Evolutionary conservation across 2,113 vertebrate species (phyloP), one percentile per base, ranked within the genome.

Genomic region (Orthonyx spaldingii): DNA sequence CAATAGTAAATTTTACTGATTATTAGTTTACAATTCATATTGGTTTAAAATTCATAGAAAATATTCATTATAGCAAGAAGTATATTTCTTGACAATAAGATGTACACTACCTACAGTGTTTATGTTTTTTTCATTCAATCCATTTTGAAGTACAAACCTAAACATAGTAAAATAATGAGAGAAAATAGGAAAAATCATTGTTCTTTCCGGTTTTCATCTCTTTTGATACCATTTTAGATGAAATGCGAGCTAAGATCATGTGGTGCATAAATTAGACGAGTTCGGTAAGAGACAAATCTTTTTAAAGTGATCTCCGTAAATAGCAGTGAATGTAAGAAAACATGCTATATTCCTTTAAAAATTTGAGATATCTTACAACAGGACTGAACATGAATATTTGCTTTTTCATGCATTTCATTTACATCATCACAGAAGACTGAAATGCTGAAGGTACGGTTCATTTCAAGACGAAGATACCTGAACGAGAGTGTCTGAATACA

Each of bases 221-320:
- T 64, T 96, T 95, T 94, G 26, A 59, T 81, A 86, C 4, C 21
- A 65, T 76, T 92, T 63, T 76, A 93, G 72, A 90, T 84, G 33
- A 91, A 90, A 82, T 91, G 61, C 52, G 35, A 86, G 53, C 61
- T 96, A 93, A 95, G 82, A 76, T n/a, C 46, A 57, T 41, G 42
- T 92, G 39, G 53, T 75, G 50, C 72, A 42, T 87, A 89, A 96
- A 96, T 90, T 89, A 95, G 55, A 72, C 57, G 94, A 74, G 37
- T 81, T 93, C n/a, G 79, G 18, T 28, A 63, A 55, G 63, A 87
- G 20, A 71, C 21, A 94, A 93, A 88, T 92, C 11, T 52, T 94
- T 89, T 93, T 91, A 94, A 93, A 89, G 26, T 15, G 18, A 72
- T 96, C 95, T 50, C 15, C 19, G 41, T 30, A 37, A 94, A 77